Percentiles rank a stretch among this genome's conserved stretches.
Evolutionary conservation across 2,888 invertebrate species (phyloP).

Genomic region (Orthosia gothica): DNA sequence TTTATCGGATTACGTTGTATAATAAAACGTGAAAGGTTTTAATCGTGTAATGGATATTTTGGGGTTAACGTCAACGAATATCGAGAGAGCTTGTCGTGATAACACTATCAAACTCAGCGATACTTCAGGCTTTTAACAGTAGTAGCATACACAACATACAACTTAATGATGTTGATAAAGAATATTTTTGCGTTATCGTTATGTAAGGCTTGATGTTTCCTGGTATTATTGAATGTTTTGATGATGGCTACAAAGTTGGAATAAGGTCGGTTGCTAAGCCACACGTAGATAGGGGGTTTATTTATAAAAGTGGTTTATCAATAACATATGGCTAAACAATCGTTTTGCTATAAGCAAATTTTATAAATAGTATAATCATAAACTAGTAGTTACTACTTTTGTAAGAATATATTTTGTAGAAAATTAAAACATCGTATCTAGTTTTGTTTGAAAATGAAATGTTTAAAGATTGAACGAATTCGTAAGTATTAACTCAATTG

Average conservation of each 20-base stretch:
- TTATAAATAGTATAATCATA: no score
- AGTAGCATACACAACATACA: slow-evolving; percentile 33
- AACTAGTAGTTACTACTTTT: background rate
- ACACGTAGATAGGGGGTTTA: background rate
- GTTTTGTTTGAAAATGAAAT: background rate
- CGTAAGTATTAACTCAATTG: no score
- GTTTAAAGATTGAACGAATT: background rate
- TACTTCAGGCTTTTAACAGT: slow-evolving; percentile 71
- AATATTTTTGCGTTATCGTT: slow-evolving; percentile 28
- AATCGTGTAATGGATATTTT: slow-evolving; percentile 84
- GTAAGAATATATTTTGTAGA: background rate
- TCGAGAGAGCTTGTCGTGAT: slow-evolving; percentile 74
- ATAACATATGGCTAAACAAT: no score
- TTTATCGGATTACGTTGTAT: slow-evolving; percentile 75
- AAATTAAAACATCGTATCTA: background rate
- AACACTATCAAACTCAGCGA: slow-evolving; percentile 72
- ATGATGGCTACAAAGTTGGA: background rate
- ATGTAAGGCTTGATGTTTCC: slow-evolving; percentile 5
- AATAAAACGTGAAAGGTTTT: slow-evolving; percentile 83
- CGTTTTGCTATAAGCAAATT: no score
- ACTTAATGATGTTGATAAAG: slow-evolving; percentile 50
- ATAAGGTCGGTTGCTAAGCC: background rate
- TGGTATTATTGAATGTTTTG: background rate
- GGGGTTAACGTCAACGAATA: slow-evolving; percentile 71
- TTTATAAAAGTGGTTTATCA: background rate